Evolutionary conservation across 2,113 vertebrate genomes (phyloP).

Genomic region (Myrmecobius fasciatus): DNA sequence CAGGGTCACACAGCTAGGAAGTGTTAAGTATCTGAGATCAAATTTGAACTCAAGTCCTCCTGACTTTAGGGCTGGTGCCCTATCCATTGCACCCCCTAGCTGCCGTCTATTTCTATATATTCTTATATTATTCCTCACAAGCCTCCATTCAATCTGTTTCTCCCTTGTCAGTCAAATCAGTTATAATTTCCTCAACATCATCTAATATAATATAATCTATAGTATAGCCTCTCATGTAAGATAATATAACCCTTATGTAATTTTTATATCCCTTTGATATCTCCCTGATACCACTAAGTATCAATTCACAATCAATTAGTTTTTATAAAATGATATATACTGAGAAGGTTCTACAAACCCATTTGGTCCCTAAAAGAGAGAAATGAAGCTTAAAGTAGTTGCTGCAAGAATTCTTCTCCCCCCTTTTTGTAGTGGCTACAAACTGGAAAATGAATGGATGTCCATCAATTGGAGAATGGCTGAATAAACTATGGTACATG

Average conservation of each 20-base stretch:
- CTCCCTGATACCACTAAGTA: background rate
- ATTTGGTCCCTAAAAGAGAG: background rate
- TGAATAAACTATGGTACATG: too few relatives aligned
- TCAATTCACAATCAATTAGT: background rate
- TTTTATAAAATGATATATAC: background rate
- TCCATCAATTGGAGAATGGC: too few relatives aligned
- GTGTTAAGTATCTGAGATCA: too few relatives aligned
- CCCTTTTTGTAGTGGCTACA: too few relatives aligned
- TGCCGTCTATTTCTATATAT: too few relatives aligned
- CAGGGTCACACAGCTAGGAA: too few relatives aligned
- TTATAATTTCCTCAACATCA: background rate
- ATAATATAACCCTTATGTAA: background rate
- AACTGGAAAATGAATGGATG: too few relatives aligned
- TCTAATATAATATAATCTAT: background rate
- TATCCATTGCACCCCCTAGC: too few relatives aligned
- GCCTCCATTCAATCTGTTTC: background rate
- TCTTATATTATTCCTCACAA: background rate
- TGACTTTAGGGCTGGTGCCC: too few relatives aligned
- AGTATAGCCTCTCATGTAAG: background rate
- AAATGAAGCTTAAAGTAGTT: background rate
- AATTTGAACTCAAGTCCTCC: too few relatives aligned
- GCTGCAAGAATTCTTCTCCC: background rate
- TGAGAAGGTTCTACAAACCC: background rate
- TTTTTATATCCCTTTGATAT: background rate
- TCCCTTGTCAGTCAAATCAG: background rate